These are phyloP conservation scores for Melopsittacus undulatus DNA, from an alignment of 2,797 vertebrate species.

Conservation along the genomic window DNA sequence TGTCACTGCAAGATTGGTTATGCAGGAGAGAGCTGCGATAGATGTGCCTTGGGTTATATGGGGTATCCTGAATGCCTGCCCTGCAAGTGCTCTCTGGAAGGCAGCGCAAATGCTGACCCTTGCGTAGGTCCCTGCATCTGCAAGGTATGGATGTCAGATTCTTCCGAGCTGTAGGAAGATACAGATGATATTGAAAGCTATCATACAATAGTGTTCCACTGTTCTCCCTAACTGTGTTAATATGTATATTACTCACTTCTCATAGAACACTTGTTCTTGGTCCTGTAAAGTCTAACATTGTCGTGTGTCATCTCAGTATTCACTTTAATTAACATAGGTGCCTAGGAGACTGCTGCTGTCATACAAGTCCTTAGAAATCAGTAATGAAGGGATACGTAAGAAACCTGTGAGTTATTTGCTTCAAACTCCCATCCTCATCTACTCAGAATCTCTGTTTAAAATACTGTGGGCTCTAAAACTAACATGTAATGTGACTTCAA, in stretches of 20 bases:
- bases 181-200: background rate
- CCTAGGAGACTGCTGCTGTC: background rate
- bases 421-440: background rate
- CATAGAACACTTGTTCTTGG: background rate
- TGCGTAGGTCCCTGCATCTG: conserved; percentile 88
- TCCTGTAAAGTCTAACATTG: background rate
- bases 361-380: background rate
- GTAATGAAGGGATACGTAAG: background rate
- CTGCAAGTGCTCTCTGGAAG: conserved; percentile 89
- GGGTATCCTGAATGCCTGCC: conserved; percentile 87
- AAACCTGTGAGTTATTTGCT: background rate
- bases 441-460: background rate
- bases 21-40: conserved; percentile 85
- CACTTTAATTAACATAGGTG: background rate
- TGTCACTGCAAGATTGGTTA: conserved; percentile 93
- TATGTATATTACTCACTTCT: background rate
- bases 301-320: background rate
- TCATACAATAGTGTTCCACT: background rate
- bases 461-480: background rate
- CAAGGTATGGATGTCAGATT: conserved; percentile 81
- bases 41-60: conserved; percentile 87
- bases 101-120: conserved; percentile 89
- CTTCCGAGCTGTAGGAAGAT: background rate
- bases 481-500: background rate
- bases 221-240: background rate